A percentile compares a stretch with the other conserved stretches of the same genome.
phyloP scores from a whole-genome alignment of 2,113 vertebrate genomes.

The Cromileptes altivelis region DNA sequence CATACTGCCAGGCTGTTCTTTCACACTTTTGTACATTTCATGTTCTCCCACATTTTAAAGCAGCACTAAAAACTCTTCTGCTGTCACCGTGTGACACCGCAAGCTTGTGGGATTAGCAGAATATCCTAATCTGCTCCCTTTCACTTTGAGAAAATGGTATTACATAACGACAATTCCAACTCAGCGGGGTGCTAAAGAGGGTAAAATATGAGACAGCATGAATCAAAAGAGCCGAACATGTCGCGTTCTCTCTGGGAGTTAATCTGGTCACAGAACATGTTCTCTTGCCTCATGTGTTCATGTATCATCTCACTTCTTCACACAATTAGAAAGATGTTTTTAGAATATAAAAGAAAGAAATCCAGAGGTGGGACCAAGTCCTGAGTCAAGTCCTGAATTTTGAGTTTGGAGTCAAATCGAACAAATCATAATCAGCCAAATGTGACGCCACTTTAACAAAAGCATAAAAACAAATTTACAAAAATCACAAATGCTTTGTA shows the following conservation, averaged over 20 bases:
- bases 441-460: no score
- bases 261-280: not conserved
- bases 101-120: slow-evolving; percentile 67
- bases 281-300: not conserved
- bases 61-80: slow-evolving; percentile 8
- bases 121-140: slow-evolving; percentile 72
- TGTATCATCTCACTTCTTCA: not conserved
- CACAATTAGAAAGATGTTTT: no score
- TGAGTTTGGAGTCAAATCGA: no score
- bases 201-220: not conserved
- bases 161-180: slow-evolving; percentile 68
- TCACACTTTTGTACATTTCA: not conserved
- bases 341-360: no score
- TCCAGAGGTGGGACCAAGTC: no score
- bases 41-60: not conserved
- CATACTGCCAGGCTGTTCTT: no score
- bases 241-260: not conserved
- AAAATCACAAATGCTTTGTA: no score
- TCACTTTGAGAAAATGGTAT: slow-evolving; percentile 75
- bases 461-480: no score
- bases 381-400: no score
- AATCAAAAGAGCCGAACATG: not conserved
- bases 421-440: no score
- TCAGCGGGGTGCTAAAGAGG: not conserved
- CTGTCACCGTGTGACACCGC: not conserved